Evolutionary conservation across 2,888 invertebrate species (phyloP).

Genomic region (Cataglyphis altisquamis): DNA sequence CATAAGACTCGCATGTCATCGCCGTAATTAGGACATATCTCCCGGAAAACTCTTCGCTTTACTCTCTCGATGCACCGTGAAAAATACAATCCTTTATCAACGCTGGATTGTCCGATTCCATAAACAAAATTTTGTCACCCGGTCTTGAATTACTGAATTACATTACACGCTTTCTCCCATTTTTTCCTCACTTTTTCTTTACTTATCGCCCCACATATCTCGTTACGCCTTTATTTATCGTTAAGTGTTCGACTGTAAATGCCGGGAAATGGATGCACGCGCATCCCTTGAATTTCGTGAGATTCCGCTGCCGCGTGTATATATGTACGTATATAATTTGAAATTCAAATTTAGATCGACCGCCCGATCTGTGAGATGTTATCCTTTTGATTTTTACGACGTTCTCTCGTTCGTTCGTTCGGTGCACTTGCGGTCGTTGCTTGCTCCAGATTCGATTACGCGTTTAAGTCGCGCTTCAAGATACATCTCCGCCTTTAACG

Average conservation of each 20-base stretch:
- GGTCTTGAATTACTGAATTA: constrained; percentile 73
- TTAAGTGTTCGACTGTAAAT: constrained; percentile 16
- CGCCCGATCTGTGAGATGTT: constrained; percentile 31
- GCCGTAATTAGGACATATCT: constrained; percentile 75
- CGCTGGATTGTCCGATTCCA: constrained; percentile 5
- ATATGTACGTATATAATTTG: constrained; percentile 32
- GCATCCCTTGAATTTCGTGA: background rate
- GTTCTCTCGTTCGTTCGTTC: background rate
- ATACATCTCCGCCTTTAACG: constrained; percentile 33
- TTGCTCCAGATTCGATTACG: constrained; percentile 25
- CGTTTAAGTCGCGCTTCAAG: constrained; percentile 42
- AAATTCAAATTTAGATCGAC: constrained; percentile 49
- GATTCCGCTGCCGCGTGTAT: background rate
- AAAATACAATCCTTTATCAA: constrained; percentile 36
- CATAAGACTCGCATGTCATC: constrained; percentile 57
- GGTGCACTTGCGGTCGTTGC: background rate
- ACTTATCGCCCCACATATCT: constrained; percentile 27
- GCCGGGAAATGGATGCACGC: constrained; percentile 33
- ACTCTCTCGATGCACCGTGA: background rate
- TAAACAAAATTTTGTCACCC: constrained; percentile 58
- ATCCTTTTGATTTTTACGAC: constrained; percentile 46
- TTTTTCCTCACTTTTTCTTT: constrained; percentile 19
- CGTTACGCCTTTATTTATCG: constrained; percentile 48
- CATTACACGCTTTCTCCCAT: constrained; percentile 57
- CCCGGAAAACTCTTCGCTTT: constrained; percentile 19